Conservation (phyloP, 2,888 invertebrate genomes). For the Cryptocephalus primarius region DNA sequence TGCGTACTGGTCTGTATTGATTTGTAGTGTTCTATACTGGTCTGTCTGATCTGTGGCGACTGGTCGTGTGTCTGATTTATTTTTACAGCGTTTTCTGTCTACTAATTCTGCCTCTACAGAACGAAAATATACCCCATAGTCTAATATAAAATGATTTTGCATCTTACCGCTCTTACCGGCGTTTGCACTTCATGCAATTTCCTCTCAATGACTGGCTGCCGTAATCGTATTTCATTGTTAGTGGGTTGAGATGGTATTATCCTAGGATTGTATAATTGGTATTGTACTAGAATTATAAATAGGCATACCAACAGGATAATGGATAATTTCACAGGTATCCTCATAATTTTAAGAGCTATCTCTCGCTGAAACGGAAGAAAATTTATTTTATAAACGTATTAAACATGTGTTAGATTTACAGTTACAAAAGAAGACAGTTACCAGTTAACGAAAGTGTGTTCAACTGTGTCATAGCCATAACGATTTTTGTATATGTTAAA, state of each 20-base stretch:
- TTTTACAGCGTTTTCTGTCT: not conserved
- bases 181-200: conserved; percentile 12
- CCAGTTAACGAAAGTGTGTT: too few species aligned
- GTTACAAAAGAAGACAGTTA: too few species aligned
- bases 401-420: too few species aligned
- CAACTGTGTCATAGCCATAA: too few species aligned
- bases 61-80: too few species aligned
- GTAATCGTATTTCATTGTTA: conserved; percentile 12
- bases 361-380: conserved; percentile 24
- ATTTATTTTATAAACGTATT: not conserved
- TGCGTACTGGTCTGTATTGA: too few species aligned
- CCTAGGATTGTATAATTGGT: conserved; percentile 47
- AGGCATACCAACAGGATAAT: conserved; percentile 51
- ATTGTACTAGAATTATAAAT: conserved; percentile 53
- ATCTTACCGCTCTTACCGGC: not conserved
- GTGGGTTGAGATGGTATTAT: conserved; percentile 26
- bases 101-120: too few species aligned
- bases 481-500: too few species aligned
- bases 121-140: too few species aligned
- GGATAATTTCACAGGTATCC: conserved; percentile 52
- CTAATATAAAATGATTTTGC: too few species aligned
- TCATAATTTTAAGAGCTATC: conserved; percentile 37
- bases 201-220: conserved; percentile 12
- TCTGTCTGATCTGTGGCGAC: too few species aligned
- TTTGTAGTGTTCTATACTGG: too few species aligned